These are phyloP conservation scores for Corvus cornix DNA, from an alignment of 2,113 vertebrate species.

Conservation along the genomic window DNA sequence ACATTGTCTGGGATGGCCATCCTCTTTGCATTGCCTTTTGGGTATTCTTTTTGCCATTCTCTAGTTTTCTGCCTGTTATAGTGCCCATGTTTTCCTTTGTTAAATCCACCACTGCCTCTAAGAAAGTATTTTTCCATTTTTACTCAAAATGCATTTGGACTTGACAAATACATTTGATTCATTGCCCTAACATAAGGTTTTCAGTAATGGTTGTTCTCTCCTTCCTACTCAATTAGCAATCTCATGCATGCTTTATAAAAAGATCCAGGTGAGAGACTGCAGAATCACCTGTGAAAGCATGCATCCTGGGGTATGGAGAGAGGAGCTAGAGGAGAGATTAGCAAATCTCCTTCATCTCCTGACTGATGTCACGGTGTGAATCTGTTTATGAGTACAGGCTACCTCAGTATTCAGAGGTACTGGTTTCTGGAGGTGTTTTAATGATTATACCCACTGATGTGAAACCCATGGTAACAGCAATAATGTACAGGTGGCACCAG, in stretches of 20 bases:
- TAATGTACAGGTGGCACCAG: background rate
- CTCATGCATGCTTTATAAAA: background rate
- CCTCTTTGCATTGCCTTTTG: background rate
- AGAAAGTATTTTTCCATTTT: background rate
- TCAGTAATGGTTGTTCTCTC: background rate
- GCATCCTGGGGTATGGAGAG: background rate
- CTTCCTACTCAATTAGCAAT: background rate
- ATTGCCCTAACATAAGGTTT: background rate
- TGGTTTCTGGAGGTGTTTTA: background rate
- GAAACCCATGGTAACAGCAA: background rate
- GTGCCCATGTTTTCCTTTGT: background rate
- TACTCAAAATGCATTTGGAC: background rate
- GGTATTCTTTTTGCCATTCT: background rate
- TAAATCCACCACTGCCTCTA: background rate
- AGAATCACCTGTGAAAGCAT: background rate
- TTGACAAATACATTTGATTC: background rate
- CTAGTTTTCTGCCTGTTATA: background rate
- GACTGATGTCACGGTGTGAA: background rate
- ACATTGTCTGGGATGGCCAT: background rate
- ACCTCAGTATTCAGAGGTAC: background rate
- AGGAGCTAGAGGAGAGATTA: background rate
- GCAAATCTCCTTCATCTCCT: background rate
- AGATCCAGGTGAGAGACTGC: background rate
- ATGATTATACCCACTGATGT: background rate
- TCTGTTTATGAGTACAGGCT: background rate